Base-by-base conservation (phyloP, 1,140 invertebrate genomes). In the Aphelinus atriplicis region DNA sequence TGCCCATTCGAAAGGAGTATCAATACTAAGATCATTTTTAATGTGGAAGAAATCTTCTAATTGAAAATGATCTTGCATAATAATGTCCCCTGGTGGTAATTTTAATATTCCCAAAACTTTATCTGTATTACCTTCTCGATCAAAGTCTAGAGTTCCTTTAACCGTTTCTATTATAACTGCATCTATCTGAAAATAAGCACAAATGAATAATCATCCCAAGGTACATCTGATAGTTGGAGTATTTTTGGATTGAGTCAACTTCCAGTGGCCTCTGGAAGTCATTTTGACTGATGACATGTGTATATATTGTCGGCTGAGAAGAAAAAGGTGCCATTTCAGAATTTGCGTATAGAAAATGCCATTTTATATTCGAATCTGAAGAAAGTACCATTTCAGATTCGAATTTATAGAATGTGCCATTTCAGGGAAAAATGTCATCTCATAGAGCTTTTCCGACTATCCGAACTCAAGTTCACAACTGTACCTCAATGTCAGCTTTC, bases 21-120 rank as follows among this genome's bases (percentile, higher is more conserved):
- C 86, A 0, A 94, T 78, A 69, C 90, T 90, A 1, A 95, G 80
- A 0, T 90, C 89, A 85, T 95, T 94, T 42, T 89, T 89, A 73
- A 94, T 91, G 70, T 91, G 89, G 47, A 93, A 87, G 26, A 91
- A 86, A 82, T 93, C 90, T 81, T 92, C 86, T 10, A 86, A 86
- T 5, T 78, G 82, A 0, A 89, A 85, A 63, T 77, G 85, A 79
- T 86, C 82, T n/a, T 89, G 85, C 53, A 93, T 81, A 43, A 87
- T 81, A 0, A 92, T 85, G n/a, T 81, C 83, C 55, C 91, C 90
- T 69, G 85, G 82, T 2, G 90, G 90, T 69, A 91, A 78, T 71
- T 83, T 81, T 3, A 92, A 73, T 69, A 82, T 81, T 53, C 86
- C 89, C 10, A 88, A 77, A 43, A 90, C 78, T 71, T 88, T 90